A percentile compares a stretch with the other conserved stretches of the same genome.
Evolutionary conservation across 2,797 vertebrate genomes (phyloP).

Genomic region (Tympanoctomys barrerae): DNA sequence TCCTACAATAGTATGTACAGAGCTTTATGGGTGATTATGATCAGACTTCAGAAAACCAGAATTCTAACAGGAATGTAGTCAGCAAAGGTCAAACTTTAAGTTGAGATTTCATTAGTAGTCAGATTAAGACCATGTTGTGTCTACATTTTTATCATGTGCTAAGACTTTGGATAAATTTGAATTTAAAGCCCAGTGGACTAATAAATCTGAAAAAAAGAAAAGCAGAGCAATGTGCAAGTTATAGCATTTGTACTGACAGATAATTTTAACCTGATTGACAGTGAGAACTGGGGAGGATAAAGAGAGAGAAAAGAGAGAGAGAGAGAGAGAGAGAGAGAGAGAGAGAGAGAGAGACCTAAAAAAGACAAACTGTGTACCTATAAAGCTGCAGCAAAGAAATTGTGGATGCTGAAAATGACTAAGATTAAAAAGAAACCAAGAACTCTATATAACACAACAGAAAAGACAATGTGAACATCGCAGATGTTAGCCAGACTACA

Average conservation of each 20-base stretch:
- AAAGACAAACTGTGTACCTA: not conserved
- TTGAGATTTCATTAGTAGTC: not conserved
- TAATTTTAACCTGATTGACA: not conserved
- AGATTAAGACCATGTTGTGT: not conserved
- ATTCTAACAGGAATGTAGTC: not conserved
- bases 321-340: too few relatives aligned
- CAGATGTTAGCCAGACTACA: not conserved
- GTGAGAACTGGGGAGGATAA: not conserved
- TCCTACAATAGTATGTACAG: not conserved
- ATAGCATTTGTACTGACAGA: not conserved
- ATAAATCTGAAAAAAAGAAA: not conserved
- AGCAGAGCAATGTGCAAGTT: not conserved
- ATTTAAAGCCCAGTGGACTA: not conserved
- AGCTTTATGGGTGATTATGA: not conserved
- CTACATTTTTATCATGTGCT: not conserved
- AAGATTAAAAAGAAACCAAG: not conserved
- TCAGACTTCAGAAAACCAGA: not conserved
- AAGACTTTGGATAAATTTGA: not conserved
- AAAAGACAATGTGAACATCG: not conserved
- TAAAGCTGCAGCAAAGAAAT: not conserved
- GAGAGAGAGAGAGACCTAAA: not conserved
- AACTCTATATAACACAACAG: not conserved
- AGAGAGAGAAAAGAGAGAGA: not conserved
- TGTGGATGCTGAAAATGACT: not conserved
- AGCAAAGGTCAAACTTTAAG: not conserved